Evolutionary conservation across 2,888 invertebrate genomes (phyloP).

Genomic region (Tinea semifulvella): DNA sequence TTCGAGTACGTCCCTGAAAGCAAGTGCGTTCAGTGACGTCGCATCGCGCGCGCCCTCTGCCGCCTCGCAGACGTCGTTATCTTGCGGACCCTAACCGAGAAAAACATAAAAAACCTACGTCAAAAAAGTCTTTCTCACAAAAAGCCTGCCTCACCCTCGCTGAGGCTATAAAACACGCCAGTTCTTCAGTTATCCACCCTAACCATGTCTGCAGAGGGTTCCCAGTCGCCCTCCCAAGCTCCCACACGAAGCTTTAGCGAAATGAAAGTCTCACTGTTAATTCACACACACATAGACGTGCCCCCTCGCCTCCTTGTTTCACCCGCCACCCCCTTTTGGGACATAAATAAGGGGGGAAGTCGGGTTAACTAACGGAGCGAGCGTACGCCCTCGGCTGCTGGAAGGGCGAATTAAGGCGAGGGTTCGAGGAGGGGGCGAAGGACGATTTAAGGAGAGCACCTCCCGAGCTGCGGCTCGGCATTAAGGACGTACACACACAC

Average conservation of each 20-base stretch:
- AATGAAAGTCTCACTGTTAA: slow-evolving; percentile 68
- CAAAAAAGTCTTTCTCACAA: slow-evolving; percentile 66
- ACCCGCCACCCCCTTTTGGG: slow-evolving; percentile 26
- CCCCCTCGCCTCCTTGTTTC: slow-evolving; percentile 25
- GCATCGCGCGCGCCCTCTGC: slow-evolving; percentile 23
- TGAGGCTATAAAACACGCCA: slow-evolving; percentile 60
- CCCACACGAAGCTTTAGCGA: slow-evolving; percentile 50
- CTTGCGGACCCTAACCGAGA: slow-evolving; percentile 62
- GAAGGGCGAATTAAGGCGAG: slow-evolving; percentile 46
- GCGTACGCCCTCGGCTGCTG: slow-evolving; percentile 46
- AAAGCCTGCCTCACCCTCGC: slow-evolving; percentile 58
- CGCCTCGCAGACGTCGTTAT: slow-evolving; percentile 59
- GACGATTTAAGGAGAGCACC: slow-evolving; percentile 67
- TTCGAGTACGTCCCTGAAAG: not conserved
- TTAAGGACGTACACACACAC: slow-evolving; percentile 17
- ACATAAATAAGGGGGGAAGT: slow-evolving; percentile 63
- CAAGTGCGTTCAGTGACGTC: slow-evolving; percentile 2
- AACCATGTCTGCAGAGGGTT: slow-evolving; percentile 34
- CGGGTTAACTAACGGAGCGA: slow-evolving; percentile 60
- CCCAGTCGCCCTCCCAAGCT: slow-evolving; percentile 20
- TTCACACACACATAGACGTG: slow-evolving; percentile 57
- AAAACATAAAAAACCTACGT: slow-evolving; percentile 66
- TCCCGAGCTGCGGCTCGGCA: slow-evolving; percentile 38
- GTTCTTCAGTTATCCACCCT: slow-evolving; percentile 46
- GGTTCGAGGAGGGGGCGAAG: slow-evolving; percentile 46